These are phyloP conservation scores for Parnassius mnemosyne DNA, from an alignment of 2,888 invertebrate species.

Conservation along the genomic window DNA sequence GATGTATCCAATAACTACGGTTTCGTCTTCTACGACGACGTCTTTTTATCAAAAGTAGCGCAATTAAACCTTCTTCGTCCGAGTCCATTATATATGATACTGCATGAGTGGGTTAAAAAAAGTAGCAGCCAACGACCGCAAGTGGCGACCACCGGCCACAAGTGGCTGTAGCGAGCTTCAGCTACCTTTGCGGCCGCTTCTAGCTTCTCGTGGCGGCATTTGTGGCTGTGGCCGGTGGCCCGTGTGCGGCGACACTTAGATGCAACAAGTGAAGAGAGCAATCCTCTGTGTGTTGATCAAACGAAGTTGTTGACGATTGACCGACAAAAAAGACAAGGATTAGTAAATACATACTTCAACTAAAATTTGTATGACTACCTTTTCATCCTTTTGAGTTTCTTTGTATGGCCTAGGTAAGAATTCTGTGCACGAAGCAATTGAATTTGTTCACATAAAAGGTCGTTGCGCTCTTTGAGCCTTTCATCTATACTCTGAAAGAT, in stretches of 20 bases:
- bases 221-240: not conserved
- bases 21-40: constrained; percentile 34
- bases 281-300: too few relatives aligned
- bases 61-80: constrained; percentile 38
- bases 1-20: constrained; percentile 37
- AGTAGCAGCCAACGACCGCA: constrained; percentile 31
- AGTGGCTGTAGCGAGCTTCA: constrained; percentile 37
- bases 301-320: too few relatives aligned
- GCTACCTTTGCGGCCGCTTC: constrained; percentile 34
- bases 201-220: constrained; percentile 32
- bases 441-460: too few relatives aligned
- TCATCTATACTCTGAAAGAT: too few relatives aligned
- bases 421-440: too few relatives aligned
- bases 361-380: too few relatives aligned
- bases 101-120: constrained; percentile 26
- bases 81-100: constrained; percentile 34
- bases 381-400: too few relatives aligned
- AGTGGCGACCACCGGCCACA: constrained; percentile 34
- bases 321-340: too few relatives aligned
- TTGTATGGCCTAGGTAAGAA: too few relatives aligned
- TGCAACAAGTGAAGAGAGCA: too few relatives aligned
- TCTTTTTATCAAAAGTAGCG: constrained; percentile 34
- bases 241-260: not conserved
- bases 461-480: too few relatives aligned
- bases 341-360: too few relatives aligned